phyloP scores from a whole-genome alignment of 2,113 vertebrate genomes.

The Monarcha castaneiventris region DNA sequence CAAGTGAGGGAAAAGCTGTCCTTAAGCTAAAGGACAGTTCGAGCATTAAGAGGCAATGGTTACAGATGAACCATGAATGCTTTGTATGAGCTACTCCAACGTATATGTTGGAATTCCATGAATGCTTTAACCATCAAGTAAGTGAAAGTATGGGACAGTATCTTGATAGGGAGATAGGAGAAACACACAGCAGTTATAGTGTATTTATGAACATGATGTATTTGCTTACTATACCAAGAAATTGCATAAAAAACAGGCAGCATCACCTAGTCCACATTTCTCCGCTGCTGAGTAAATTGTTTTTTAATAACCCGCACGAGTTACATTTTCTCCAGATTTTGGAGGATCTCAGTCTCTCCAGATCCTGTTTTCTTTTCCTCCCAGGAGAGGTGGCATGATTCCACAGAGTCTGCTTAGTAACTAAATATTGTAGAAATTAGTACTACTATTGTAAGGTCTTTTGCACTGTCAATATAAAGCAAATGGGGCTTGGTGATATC shows the following conservation, averaged over 20 bases:
- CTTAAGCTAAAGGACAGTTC: neutral
- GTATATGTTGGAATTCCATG: neutral
- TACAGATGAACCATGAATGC: neutral
- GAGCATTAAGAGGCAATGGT: neutral
- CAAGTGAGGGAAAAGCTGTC: neutral
- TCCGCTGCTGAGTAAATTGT: neutral
- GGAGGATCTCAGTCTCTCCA: neutral
- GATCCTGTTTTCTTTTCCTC: neutral
- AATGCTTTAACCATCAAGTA: neutral
- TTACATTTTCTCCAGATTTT: neutral
- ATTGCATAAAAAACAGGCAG: neutral
- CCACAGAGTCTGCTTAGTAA: neutral
- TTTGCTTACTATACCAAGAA: neutral
- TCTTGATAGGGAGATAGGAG: neutral
- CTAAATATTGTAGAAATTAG: neutral
- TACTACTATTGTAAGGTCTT: neutral
- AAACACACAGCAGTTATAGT: neutral
- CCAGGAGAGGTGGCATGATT: neutral
- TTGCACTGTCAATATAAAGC: neutral
- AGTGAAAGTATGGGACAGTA: neutral
- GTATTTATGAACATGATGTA: neutral
- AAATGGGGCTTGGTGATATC: neutral
- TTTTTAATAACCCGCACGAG: neutral
- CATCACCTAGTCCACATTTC: neutral
- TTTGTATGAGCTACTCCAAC: neutral